These are phyloP conservation scores for Crotalus horridus DNA, from an alignment of 2,113 vertebrate species.

Conservation along the genomic window DNA sequence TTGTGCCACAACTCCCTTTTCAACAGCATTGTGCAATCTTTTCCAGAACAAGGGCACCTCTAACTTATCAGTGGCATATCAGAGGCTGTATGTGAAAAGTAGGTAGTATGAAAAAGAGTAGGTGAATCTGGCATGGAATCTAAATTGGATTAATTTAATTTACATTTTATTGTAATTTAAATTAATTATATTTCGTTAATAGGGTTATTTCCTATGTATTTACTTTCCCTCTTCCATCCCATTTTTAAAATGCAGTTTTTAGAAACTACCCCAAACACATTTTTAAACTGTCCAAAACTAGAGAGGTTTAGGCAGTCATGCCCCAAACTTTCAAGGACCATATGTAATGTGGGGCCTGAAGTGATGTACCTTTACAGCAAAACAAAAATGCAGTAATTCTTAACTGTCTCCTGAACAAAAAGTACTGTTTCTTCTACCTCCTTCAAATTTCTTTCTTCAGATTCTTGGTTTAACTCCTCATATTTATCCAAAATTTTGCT, in stretches of 20 bases:
- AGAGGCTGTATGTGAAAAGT: not conserved
- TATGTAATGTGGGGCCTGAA: not conserved
- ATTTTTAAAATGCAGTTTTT: not conserved
- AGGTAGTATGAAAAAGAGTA: not conserved
- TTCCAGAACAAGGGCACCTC: not conserved
- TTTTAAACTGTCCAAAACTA: not conserved
- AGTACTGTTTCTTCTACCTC: not conserved
- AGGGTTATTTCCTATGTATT: not conserved
- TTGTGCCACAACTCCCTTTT: not conserved
- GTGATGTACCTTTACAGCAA: not conserved
- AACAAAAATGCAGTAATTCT: not conserved
- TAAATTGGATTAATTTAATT: not conserved
- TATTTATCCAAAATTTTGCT: not conserved
- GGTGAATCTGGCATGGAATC: not conserved
- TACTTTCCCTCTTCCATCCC: not conserved
- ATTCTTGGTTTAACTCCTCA: not conserved
- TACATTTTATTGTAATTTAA: not conserved
- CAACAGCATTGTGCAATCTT: not conserved
- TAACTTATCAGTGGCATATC: not conserved
- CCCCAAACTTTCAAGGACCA: not conserved
- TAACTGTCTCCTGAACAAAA: not conserved
- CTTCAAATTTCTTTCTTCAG: not conserved
- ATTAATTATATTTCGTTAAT: not conserved
- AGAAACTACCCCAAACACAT: too few species aligned
- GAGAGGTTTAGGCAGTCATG: not conserved